phyloP scores from a whole-genome alignment of 2,113 vertebrate species.

The Thinocorus orbignyianus region DNA sequence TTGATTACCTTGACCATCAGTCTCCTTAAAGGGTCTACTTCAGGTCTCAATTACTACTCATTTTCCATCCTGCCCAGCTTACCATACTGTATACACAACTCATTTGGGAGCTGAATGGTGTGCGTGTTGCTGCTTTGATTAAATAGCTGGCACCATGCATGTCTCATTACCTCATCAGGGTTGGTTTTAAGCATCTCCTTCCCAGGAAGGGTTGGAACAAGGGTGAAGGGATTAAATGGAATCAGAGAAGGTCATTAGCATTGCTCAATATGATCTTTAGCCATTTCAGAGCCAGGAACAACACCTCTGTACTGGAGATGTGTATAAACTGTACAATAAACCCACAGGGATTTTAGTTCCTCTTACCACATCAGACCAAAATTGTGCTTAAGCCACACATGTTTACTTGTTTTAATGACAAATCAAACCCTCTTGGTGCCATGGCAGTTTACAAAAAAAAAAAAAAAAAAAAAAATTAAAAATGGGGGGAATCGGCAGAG shows the following conservation, averaged over 20 bases:
- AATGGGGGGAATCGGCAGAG: background rate
- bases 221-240: background rate
- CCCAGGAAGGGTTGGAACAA: background rate
- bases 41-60: background rate
- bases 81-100: background rate
- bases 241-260: background rate
- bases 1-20: background rate
- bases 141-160: background rate
- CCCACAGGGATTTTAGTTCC: background rate
- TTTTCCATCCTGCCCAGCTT: background rate
- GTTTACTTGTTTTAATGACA: background rate
- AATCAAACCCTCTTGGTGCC: background rate
- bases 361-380: background rate
- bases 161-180: background rate
- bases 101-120: background rate
- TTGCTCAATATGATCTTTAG: background rate
- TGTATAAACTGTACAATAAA: background rate
- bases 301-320: background rate
- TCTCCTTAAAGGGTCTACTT: background rate
- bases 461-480: no score
- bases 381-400: background rate
- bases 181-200: background rate
- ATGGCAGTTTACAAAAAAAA: background rate
- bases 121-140: background rate
- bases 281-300: background rate